Evolutionary conservation across 2,113 vertebrate genomes (phyloP).

Genomic region (Mus spicilegus): DNA sequence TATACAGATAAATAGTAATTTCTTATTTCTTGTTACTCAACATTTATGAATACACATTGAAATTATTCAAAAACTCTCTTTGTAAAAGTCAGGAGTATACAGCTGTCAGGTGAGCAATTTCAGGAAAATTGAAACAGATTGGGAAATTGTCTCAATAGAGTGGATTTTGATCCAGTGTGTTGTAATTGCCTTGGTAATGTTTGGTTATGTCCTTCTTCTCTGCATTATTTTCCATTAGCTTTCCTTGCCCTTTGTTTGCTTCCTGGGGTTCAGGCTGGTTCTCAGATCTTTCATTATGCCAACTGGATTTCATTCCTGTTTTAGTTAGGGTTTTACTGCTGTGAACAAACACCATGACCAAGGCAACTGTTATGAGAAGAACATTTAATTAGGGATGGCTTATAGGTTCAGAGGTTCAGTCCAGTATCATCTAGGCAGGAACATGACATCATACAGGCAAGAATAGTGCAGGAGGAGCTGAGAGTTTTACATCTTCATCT

Average conservation of each 20-base stretch:
- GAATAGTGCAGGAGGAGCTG: too few relatives aligned
- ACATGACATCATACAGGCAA: too few relatives aligned
- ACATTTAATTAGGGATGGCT: too few relatives aligned
- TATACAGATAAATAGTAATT: slow-evolving; percentile 23
- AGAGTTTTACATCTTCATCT: too few relatives aligned
- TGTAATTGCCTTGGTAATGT: background rate
- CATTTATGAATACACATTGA: slow-evolving; percentile 38
- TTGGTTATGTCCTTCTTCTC: slow-evolving; percentile 75
- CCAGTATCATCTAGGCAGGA: too few relatives aligned
- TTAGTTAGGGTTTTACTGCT: too few relatives aligned
- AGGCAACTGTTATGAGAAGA: too few relatives aligned
- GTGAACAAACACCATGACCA: too few relatives aligned
- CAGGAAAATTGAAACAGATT: slow-evolving; percentile 79
- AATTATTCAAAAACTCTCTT: slow-evolving; percentile 28
- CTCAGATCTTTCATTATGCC: background rate
- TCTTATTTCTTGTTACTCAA: slow-evolving; percentile 56
- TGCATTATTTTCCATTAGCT: slow-evolving; percentile 78
- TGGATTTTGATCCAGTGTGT: slow-evolving; percentile 65
- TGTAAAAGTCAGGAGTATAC: slow-evolving; percentile 36
- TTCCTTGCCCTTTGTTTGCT: slow-evolving; percentile 64
- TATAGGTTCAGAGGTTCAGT: too few relatives aligned
- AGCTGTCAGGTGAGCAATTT: slow-evolving; percentile 72
- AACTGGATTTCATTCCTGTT: slow-evolving; percentile 12
- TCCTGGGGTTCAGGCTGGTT: slow-evolving; percentile 25
- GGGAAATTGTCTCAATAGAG: slow-evolving; percentile 48